Conservation (phyloP, 2,797 vertebrate species). For the Kryptopterus vitreolus region DNA sequence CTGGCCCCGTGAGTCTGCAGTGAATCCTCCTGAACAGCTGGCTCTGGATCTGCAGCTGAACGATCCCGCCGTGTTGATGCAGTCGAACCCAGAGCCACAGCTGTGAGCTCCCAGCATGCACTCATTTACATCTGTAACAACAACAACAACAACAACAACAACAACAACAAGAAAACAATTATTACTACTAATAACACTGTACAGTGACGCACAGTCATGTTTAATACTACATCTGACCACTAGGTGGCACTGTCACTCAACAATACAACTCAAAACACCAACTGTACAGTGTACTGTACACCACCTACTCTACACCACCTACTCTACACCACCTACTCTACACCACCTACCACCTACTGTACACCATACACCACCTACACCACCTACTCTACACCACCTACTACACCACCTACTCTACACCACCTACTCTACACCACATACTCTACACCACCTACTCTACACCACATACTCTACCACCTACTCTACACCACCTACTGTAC, state of each 20-base stretch:
- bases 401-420: too few relatives aligned
- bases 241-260: conserved; percentile 69
- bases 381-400: too few relatives aligned
- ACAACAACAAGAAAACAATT: conserved; percentile 11
- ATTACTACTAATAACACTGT: neutral
- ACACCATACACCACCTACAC: too few relatives aligned
- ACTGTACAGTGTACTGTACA: neutral
- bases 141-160: conserved; percentile 24
- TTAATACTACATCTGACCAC: conserved; percentile 52
- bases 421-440: too few relatives aligned
- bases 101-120: conserved; percentile 75
- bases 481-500: too few relatives aligned
- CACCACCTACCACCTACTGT: too few relatives aligned
- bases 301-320: too few relatives aligned
- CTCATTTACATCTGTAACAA: conserved; percentile 81
- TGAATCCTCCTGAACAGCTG: conserved; percentile 82
- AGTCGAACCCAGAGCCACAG: conserved; percentile 77
- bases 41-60: conserved; percentile 83
- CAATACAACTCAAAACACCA: neutral
- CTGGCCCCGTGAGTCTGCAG: conserved; percentile 76
- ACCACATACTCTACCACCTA: too few relatives aligned
- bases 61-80: conserved; percentile 85
- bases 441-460: too few relatives aligned
- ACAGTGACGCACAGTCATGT: too few relatives aligned
- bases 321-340: too few relatives aligned